Evolutionary conservation across 1,140 invertebrate species (phyloP).

Genomic region (Leptestheria dahalacensis): DNA sequence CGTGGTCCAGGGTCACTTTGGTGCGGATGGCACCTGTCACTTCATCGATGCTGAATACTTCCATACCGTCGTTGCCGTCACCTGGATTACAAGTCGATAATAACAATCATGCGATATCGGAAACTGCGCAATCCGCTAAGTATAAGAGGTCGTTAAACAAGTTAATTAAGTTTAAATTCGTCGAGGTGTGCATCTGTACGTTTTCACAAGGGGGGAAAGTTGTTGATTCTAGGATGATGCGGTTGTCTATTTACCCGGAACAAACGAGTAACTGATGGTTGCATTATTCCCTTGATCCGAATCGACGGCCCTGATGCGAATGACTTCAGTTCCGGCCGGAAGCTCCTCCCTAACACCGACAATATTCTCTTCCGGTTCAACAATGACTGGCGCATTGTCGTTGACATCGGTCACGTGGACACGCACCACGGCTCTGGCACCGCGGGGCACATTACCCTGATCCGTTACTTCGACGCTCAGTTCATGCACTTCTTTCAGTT

Average conservation of each 20-base stretch:
- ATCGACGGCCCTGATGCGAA: constrained; percentile 68
- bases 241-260: constrained; percentile 43
- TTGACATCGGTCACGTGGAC: constrained; percentile 70
- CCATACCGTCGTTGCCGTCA: constrained; percentile 63
- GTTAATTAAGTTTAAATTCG: too few species aligned
- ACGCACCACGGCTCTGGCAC: constrained; percentile 51
- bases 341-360: constrained; percentile 77
- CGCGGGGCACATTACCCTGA: constrained; percentile 56
- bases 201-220: too few species aligned
- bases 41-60: constrained; percentile 71
- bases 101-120: background rate
- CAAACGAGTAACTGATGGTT: constrained; percentile 67
- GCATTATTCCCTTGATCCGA: constrained; percentile 75
- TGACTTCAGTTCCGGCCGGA: constrained; percentile 69
- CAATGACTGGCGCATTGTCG: constrained; percentile 75
- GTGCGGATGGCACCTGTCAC: constrained; percentile 75
- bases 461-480: constrained; percentile 71
- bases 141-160: too few species aligned
- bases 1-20: constrained; percentile 71
- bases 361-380: constrained; percentile 70
- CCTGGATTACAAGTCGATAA: constrained; percentile 1
- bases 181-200: too few species aligned
- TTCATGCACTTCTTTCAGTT: constrained; percentile 57
- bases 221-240: too few species aligned
- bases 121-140: too few species aligned